Evolutionary conservation across 2,888 invertebrate species (phyloP).

Genomic region (Phytoseiulus persimilis): DNA sequence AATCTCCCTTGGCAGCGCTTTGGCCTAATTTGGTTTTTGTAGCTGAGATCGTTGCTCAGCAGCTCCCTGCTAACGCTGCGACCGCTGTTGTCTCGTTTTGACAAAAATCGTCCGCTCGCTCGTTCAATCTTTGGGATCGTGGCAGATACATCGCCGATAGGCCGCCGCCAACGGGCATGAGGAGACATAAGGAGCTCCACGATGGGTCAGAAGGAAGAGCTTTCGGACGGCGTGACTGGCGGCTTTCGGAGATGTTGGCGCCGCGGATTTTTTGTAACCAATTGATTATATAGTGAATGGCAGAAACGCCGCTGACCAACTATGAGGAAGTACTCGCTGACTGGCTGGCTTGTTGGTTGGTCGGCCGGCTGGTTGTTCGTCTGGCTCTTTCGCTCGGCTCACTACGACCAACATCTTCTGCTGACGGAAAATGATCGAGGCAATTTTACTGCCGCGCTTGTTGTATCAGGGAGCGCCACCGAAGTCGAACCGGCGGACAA

Average conservation of each 20-base stretch:
- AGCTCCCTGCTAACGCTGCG: background rate
- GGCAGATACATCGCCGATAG: background rate
- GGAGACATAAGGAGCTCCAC: background rate
- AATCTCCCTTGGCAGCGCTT: background rate
- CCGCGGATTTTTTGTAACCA: constrained; percentile 5
- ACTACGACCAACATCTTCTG: background rate
- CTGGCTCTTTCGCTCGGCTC: background rate
- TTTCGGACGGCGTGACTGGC: background rate
- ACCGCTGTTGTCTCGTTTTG: background rate
- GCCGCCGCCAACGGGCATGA: background rate
- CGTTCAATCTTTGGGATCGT: background rate
- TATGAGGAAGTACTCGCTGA: background rate
- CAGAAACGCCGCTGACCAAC: background rate
- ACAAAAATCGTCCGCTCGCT: background rate
- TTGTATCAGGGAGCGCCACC: constrained; percentile 5
- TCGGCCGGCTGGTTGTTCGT: background rate
- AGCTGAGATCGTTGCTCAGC: too few relatives aligned
- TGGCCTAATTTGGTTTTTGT: background rate
- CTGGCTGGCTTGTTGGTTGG: background rate
- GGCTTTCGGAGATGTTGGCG: background rate
- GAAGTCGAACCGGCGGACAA: background rate
- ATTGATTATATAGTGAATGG: constrained; percentile 5
- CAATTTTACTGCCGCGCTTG: background rate
- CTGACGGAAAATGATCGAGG: background rate
- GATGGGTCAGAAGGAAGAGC: background rate